Evolutionary conservation across 1,140 invertebrate species (phyloP), one percentile per base, ranked within the genome.

Genomic region (Euura lappo): DNA sequence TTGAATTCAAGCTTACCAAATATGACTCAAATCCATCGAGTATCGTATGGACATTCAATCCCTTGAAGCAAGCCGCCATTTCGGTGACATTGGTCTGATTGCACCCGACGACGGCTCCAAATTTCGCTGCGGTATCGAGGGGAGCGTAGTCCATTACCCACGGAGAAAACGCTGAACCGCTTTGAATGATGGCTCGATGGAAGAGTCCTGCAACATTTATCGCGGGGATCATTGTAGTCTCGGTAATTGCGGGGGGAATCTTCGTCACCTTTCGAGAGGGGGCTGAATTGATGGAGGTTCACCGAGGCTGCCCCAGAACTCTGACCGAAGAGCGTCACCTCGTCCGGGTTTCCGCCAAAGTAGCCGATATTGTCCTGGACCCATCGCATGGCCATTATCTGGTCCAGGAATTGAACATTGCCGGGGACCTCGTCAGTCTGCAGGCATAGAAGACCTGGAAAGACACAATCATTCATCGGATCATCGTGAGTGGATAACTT

Each of bases 261-360:
- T 28, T 28, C 28, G 28, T 28, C 28, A 78, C 77, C 77, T 71
- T n/a, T 51, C 11, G 88, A 89, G 42, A 87, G 79, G 10, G 86
- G 86, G 4, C 89, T 89, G 8, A 91, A 67, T 71, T 90, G 79
- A 76, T 91, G 90, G 75, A 89, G 82, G 13, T 79, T 75, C 10
- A 77, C 74, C 11, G 72, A 75, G 4, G 71, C 76, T 8, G 77
- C 79, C 2, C 80, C 79, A 8, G 80, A 78, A 8, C 72, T 72
- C 8, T 75, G 70, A 2, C 78, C 79, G 70, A 81, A 76, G 0
- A 82, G 47, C 3, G 81, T 80, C n/a, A 82, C 73, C 2, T 65
- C 68, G 47, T 79, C 72, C 42, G 81, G 80, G 73, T 80, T 77
- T n/a, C 81, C 80, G 4, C 81, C 81, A 71, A 83, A 83, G 13